Conservation (phyloP, 2,888 invertebrate genomes). For the Bembecia ichneumoniformis region DNA sequence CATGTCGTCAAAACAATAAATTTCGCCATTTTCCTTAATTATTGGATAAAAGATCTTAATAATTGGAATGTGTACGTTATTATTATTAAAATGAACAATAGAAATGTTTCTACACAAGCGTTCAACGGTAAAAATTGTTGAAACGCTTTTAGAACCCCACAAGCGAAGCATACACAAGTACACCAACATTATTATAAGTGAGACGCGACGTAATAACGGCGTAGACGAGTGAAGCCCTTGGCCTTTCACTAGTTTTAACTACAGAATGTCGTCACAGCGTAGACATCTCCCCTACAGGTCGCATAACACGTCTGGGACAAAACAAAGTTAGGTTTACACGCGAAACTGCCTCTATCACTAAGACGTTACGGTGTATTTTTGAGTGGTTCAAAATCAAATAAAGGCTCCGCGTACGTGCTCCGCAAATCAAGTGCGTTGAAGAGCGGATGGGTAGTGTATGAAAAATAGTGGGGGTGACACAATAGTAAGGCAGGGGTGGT, state of each 20-base stretch:
- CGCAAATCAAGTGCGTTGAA: slow-evolving; percentile 68
- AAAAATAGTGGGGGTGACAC: slow-evolving; percentile 67
- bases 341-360: slow-evolving; percentile 20
- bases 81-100: too few relatives aligned
- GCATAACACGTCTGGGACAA: slow-evolving; percentile 38
- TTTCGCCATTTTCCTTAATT: too few relatives aligned
- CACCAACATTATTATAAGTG: background rate
- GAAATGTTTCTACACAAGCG: too few relatives aligned
- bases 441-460: slow-evolving; percentile 64
- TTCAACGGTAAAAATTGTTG: too few relatives aligned
- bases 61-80: too few relatives aligned
- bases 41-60: too few relatives aligned
- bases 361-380: slow-evolving; percentile 33
- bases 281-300: slow-evolving; percentile 48
- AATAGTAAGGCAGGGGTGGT: slow-evolving; percentile 46
- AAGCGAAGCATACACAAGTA: background rate
- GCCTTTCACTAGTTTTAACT: background rate
- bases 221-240: background rate
- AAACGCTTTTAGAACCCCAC: too few relatives aligned
- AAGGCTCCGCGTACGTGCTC: slow-evolving; percentile 47
- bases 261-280: slow-evolving; percentile 45
- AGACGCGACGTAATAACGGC: background rate
- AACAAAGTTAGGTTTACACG: slow-evolving; percentile 22
- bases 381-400: slow-evolving; percentile 11
- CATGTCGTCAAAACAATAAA: too few relatives aligned